Base-by-base conservation (phyloP, 2,888 invertebrate genomes). In the Tenthredo notha region DNA sequence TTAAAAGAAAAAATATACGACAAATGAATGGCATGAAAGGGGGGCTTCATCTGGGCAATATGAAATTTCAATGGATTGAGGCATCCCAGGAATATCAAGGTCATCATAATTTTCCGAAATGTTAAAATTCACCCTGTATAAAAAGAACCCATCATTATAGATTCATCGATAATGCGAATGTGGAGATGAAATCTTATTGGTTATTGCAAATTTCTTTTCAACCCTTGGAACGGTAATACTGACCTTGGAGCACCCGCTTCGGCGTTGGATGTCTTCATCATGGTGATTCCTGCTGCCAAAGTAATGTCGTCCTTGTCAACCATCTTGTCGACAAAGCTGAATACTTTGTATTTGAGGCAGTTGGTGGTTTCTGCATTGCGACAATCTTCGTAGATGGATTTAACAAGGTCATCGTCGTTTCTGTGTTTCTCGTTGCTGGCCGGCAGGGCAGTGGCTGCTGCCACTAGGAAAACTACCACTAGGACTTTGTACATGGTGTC, bases 251-350 rank as follows among this genome's bases (percentile, higher is more conserved):
- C 97, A 87, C 97, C 97, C 91, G 97, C 97, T 0, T 96, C 95
- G 25, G 96, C 95, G 87, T 96, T 96, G 77, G 94, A 93, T 7
- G 97, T 97, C 93, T 97, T 96, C 85, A 97, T 96, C 37, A 98
- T 97, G 77, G 97, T 97, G 82, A 98, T 97, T 84, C 98, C 98
- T 88, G 98, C 97, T 85, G 97, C 96, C 70, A 98, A 93, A 10
- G 97, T 95, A 91, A 97, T 97, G 86, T 96, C 96, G 91, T 98
- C 97, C 93, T 97, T 97, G 89, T 96, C 96, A 86, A 97, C 94
- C 95, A 97, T 96, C 94, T 97, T 97, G 94, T 98, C 98, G 88
- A 98, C 97, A 94, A 96, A 97, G 33, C 97, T 96, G 94, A 97
- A 97, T 92, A 98, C 95, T 93, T 97, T 98, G 95, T 97, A 97